Evolutionary conservation across 1,140 invertebrate species (phyloP), one percentile per base, ranked within the genome.

Genomic region (Drosophila albomicans): DNA sequence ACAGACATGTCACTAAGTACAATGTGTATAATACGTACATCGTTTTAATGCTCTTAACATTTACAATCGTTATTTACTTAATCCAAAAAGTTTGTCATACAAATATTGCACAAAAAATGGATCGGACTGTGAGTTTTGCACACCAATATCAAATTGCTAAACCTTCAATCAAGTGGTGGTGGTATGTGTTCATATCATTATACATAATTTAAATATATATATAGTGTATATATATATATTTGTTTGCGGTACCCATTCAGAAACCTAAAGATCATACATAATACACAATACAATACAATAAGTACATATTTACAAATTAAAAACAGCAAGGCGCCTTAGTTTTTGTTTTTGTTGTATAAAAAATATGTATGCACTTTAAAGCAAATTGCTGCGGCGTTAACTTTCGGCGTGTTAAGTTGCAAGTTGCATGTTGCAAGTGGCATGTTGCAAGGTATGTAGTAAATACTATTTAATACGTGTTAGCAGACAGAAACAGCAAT

Each of bases 41-140:
- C 62, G 25, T 67, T 63, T 25, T 79, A 62, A 71, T 67, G 69
- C 63, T 25, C 20, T 75, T 85, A 81, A 77, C 78, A 84, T 73
- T 78, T 86, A 86, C 78, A 78, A 79, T 75, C 74, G 74, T 75
- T 46, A 5, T 75, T 85, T 76, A 71, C 82, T 86, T 86, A 86
- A 86, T 78, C 79, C 82, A 89, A 89, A 89, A 89, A 89, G 84
- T 76, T 81, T 89, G 86, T 89, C 85, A 90, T 89, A 89, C 86
- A 89, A 89, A 89, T 89, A 89, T 89, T 89, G 85, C 85, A 89
- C 85, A 89, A 89, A 78, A 87, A 89, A 89, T 89, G 85, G 85
- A 89, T 89, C 85, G 85, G 85, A 89, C 85, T 85, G 78, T 89
- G 75, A 89, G 81, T 89, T 81, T 71, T 70, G 49, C 61, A 68